phyloP scores from a whole-genome alignment of 2,113 vertebrate genomes.

The Gavialis gangeticus region DNA sequence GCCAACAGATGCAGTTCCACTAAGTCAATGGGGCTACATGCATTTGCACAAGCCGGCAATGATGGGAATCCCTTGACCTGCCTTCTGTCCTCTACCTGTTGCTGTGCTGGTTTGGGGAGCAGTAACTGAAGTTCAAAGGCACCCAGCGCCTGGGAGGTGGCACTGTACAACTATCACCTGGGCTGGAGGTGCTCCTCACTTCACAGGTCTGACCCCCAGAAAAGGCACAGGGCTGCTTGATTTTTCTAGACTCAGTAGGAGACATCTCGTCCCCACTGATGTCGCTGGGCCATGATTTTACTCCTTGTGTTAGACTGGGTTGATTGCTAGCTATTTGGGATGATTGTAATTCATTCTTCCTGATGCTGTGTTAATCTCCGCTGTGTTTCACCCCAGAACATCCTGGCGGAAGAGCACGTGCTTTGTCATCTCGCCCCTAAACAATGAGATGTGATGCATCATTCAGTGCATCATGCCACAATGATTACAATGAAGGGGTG shows the following conservation, averaged over 20 bases:
- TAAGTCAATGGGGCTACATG: neutral
- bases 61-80: fast-evolving
- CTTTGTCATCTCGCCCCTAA: neutral
- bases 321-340: neutral
- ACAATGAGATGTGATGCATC: neutral
- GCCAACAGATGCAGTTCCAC: neutral
- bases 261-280: neutral
- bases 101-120: neutral
- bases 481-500: neutral
- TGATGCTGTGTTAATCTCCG: neutral
- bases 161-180: neutral
- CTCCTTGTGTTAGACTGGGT: neutral
- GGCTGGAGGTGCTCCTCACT: neutral
- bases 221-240: neutral
- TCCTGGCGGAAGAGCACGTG: neutral
- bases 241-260: neutral
- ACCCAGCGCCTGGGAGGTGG: neutral
- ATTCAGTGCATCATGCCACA: neutral
- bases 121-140: neutral
- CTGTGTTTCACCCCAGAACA: neutral
- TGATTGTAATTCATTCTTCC: neutral
- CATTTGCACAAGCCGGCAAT: neutral
- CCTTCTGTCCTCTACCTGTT: neutral
- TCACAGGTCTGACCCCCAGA: neutral
- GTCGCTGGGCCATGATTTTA: neutral